phyloP scores from a whole-genome alignment of 2,888 invertebrate genomes.

The Blastobasis adustella region DNA sequence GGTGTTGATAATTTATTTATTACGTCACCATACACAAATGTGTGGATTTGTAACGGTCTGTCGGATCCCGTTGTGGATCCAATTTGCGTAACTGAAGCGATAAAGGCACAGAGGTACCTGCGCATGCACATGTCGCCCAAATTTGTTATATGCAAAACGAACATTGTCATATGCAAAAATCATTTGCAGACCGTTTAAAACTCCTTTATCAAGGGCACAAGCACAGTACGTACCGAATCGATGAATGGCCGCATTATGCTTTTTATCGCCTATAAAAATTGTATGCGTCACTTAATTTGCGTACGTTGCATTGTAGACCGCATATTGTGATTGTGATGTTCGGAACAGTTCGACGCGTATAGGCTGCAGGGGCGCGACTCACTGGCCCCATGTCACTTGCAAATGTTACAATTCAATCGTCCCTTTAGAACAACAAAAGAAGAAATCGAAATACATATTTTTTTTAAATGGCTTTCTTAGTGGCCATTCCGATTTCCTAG shows the following conservation, averaged over 20 bases:
- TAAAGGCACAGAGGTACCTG: conserved; percentile 49
- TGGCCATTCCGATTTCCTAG: conserved; percentile 48
- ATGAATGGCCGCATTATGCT: conserved; percentile 43
- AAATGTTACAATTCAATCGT: conserved; percentile 55
- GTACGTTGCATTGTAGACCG: conserved; percentile 63
- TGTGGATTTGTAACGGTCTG: conserved; percentile 56
- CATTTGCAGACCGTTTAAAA: conserved; percentile 66
- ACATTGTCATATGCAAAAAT: conserved; percentile 67
- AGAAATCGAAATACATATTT: conserved; percentile 43
- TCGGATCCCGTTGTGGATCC: conserved; percentile 48
- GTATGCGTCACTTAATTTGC: conserved; percentile 66
- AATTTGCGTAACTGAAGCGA: conserved; percentile 46
- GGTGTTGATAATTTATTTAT: conserved; percentile 45
- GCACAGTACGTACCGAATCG: conserved; percentile 54
- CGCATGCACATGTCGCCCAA: conserved; percentile 57
- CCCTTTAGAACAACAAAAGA: conserved; percentile 5
- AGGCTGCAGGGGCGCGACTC: conserved; percentile 54
- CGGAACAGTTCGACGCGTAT: conserved; percentile 29
- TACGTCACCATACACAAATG: conserved; percentile 40
- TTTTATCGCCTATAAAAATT: conserved; percentile 68
- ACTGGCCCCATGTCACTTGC: conserved; percentile 53
- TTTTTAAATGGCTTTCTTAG: conserved; percentile 49
- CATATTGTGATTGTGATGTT: conserved; percentile 42
- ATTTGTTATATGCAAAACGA: conserved; percentile 28
- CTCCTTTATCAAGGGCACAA: conserved; percentile 55